Percentiles rank a stretch among this genome's conserved stretches.
Evolutionary conservation across 53 echinoderm and acorn worm genomes (phyloP).

Genomic region (Astropecten irregularis): DNA sequence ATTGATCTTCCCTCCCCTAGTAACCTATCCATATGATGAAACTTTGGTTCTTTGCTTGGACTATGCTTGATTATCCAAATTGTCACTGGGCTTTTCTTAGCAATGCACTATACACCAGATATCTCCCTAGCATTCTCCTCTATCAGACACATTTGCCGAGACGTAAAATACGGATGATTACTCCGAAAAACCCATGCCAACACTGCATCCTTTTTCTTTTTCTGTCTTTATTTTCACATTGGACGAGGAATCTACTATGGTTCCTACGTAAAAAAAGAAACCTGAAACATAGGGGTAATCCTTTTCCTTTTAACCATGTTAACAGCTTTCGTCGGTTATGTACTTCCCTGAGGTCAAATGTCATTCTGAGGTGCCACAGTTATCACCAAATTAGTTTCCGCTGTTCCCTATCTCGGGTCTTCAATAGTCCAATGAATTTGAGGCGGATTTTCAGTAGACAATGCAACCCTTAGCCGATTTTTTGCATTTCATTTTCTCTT

Average conservation of each 20-base stretch:
- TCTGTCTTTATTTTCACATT: slow-evolving; percentile 71
- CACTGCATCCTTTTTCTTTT: slow-evolving; percentile 69
- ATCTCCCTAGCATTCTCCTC: slow-evolving; percentile 71
- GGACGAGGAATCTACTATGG: slow-evolving; percentile 79
- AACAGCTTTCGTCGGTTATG: slow-evolving; percentile 78
- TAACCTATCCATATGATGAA: slow-evolving; percentile 76
- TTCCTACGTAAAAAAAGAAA: slow-evolving; percentile 62
- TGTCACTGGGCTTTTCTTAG: slow-evolving; percentile 62
- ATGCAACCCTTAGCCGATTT: slow-evolving; percentile 72
- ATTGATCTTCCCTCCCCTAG: slow-evolving; percentile 67
- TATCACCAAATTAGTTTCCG: slow-evolving; percentile 70
- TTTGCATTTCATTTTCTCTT: slow-evolving; percentile 77
- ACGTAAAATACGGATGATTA: slow-evolving; percentile 79
- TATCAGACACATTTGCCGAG: slow-evolving; percentile 74
- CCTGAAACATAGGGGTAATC: slow-evolving; percentile 74
- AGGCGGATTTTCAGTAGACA: slow-evolving; percentile 80
- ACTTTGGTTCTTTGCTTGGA: slow-evolving; percentile 71
- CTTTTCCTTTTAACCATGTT: slow-evolving; percentile 62
- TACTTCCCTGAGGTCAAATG: slow-evolving; percentile 84
- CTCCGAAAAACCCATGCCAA: slow-evolving; percentile 76
- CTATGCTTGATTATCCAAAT: slow-evolving; percentile 65
- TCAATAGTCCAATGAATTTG: slow-evolving; percentile 74
- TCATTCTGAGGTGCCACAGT: slow-evolving; percentile 83
- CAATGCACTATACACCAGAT: slow-evolving; percentile 80
- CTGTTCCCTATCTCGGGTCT: slow-evolving; percentile 64